phyloP scores from a whole-genome alignment of 2,113 vertebrate genomes.

The Rutilus rutilus region DNA sequence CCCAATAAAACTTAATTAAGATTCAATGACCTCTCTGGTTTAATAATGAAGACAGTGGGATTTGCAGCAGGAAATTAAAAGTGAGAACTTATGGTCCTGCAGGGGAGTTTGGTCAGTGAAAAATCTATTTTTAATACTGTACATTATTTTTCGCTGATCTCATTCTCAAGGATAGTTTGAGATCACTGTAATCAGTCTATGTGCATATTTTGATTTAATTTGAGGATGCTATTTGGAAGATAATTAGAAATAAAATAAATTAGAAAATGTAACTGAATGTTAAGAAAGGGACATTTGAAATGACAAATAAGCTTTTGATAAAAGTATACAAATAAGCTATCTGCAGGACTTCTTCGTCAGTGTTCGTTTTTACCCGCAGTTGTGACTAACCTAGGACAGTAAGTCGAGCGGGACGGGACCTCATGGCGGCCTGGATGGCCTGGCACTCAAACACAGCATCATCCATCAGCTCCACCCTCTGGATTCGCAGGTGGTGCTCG shows the following conservation, averaged over 20 bases:
- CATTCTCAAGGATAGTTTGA: conserved; percentile 2
- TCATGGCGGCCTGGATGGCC: conserved; percentile 94
- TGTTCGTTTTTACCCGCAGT: not conserved
- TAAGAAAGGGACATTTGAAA: not conserved
- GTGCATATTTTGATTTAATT: not conserved
- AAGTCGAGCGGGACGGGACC: conserved; percentile 91
- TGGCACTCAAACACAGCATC: conserved; percentile 96
- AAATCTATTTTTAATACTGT: conserved; percentile 37
- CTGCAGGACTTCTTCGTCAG: not conserved
- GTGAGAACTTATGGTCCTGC: conserved; percentile 56
- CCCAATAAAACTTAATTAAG: conserved; percentile 74
- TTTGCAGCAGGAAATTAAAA: conserved; percentile 67
- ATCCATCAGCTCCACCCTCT: conserved; percentile 91
- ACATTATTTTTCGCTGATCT: conserved; percentile 22
- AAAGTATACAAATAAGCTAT: not conserved
- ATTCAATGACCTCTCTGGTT: conserved; percentile 68
- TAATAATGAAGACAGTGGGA: conserved; percentile 66
- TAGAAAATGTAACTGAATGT: not conserved
- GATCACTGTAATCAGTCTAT: not conserved
- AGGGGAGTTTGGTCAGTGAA: conserved; percentile 53
- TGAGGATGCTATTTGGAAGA: not conserved
- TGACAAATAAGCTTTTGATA: not conserved
- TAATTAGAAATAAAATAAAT: not conserved
- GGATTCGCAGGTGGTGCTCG: conserved; percentile 93
- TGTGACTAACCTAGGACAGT: conserved; percentile 90